Conservation (phyloP, 2,113 vertebrate species). For the Hassar affinis region DNA sequence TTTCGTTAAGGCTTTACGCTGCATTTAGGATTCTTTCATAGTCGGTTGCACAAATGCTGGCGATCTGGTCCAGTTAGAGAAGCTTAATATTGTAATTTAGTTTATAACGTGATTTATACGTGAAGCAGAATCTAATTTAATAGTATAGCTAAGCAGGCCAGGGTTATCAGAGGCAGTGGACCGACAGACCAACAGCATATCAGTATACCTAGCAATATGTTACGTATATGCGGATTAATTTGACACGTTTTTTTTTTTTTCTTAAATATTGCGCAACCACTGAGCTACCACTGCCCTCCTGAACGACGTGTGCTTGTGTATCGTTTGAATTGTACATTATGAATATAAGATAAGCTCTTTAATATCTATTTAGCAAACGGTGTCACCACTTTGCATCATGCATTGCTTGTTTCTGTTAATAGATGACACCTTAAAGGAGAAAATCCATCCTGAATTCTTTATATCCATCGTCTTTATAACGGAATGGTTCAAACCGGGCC, state of each 20-base stretch:
- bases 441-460: not conserved
- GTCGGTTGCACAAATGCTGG: not conserved
- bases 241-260: no score
- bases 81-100: not conserved
- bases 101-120: not conserved
- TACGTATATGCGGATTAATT: not conserved
- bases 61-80: not conserved
- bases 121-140: not conserved
- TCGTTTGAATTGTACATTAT: conserved; percentile 8
- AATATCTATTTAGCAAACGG: not conserved
- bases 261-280: no score
- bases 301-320: not conserved
- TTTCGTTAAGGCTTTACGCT: not conserved
- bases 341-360: not conserved
- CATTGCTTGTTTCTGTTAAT: not conserved
- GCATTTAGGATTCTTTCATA: conserved; percentile 10
- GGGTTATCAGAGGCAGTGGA: not conserved
- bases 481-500: not conserved
- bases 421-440: not conserved
- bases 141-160: not conserved
- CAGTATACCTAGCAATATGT: not conserved
- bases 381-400: not conserved
- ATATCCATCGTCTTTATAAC: not conserved
- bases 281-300: not conserved
- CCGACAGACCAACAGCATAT: no score